A percentile compares a stretch with the other conserved stretches of the same genome.
These are phyloP conservation scores for Athrips mouffetella DNA, from an alignment of 2,888 invertebrate genomes.

Conservation along the genomic window DNA sequence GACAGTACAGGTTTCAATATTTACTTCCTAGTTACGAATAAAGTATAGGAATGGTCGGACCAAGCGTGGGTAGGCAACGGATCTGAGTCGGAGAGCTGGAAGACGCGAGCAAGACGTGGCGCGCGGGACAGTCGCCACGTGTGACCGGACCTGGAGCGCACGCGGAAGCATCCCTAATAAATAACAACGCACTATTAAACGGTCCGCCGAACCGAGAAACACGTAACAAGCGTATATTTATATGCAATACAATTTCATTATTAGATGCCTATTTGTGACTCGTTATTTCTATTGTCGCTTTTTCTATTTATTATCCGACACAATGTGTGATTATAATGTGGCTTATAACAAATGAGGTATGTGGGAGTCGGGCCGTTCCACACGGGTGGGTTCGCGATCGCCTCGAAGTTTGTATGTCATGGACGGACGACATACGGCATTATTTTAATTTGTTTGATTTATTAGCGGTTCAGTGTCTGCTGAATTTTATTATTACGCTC, in stretches of 20 bases:
- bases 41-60: no score
- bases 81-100: neutral
- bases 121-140: slow-evolving; percentile 20
- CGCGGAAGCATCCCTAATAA: slow-evolving; percentile 61
- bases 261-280: slow-evolving; percentile 72
- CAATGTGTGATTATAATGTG: slow-evolving; percentile 75
- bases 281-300: slow-evolving; percentile 75
- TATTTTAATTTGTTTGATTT: slow-evolving; percentile 13
- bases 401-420: slow-evolving; percentile 31
- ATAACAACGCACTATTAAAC: slow-evolving; percentile 60
- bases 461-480: slow-evolving; percentile 1
- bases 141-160: slow-evolving; percentile 19
- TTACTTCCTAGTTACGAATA: no score
- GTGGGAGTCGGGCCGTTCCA: slow-evolving; percentile 63
- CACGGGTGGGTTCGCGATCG: slow-evolving; percentile 43
- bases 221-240: slow-evolving; percentile 65
- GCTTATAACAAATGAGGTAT: slow-evolving; percentile 66
- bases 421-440: slow-evolving; percentile 15
- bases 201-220: slow-evolving; percentile 66
- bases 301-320: slow-evolving; percentile 73
- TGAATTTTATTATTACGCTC: slow-evolving; percentile 15
- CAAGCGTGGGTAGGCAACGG: neutral
- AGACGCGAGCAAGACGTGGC: neutral
- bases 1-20: neutral
- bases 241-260: slow-evolving; percentile 74